Evolutionary conservation across 1,140 invertebrate species (phyloP), one percentile per base, ranked within the genome.

Genomic region (Tetragnatha versicolor): DNA sequence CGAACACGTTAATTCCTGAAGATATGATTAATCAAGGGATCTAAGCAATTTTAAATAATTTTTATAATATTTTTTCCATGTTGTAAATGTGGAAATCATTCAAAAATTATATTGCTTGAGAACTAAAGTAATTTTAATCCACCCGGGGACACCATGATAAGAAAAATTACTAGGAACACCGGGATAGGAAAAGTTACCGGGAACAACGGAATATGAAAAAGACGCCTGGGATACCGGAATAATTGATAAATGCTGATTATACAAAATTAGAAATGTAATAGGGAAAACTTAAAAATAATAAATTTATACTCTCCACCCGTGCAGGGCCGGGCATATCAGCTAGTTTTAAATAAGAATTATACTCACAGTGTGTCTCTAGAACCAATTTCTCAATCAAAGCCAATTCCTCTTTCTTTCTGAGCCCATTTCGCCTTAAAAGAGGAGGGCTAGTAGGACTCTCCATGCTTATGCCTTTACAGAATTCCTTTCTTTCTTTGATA

Each of bases 361-460:
- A 68, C 65, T 68, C 51, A 68, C 65, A 68, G 17, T 68, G 45
- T 31, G 45, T 51, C 31, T 68, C 45, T 1, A 27, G 29, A 1
- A n/a, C 7, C 10, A 68, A 9, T 29, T 68, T 68, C 20, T 68
- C 65, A 20, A 68, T 51, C 14, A 68, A 10, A 0, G 31, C 6
- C 14, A 49, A 33, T 51, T 68, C 65, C 25, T 3, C 42, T 68
- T 51, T 68, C 31, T 68, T 68, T 2, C 27, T 49, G 22, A 68
- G 22, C 0, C 35, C 65, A 51, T 25, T 68, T 68, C 31, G 27
- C 31, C 35, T 68, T 35, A 29, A 33, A 68, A 5, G 17, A 0
- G 12, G 27, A 2, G 31, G 14, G 7, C 35, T 58, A 17, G n/a
- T 58, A 20, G 5, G n/a, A 33, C 55, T n/a, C 55, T 33, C 35